Base-by-base conservation (phyloP, 2,113 vertebrate genomes). In the Sminthopsis crassicaudata region DNA sequence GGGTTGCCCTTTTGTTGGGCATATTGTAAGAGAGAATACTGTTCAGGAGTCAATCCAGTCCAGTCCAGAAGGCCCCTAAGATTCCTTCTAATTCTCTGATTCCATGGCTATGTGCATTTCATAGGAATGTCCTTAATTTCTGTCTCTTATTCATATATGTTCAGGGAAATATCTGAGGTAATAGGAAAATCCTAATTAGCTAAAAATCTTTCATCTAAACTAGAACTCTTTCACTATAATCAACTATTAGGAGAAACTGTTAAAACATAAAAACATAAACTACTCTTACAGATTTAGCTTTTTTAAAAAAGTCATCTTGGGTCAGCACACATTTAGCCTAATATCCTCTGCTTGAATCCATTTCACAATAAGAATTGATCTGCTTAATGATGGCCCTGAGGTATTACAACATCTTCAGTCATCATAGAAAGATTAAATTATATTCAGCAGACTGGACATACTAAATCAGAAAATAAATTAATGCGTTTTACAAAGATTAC, bases 391-490 rank as follows among this genome's bases (percentile, higher is more conserved):
- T 84, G 67, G 36, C 67, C 67, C 67, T 84, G 67, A 84, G 67
- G 67, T 84, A 84, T 84, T 84, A 1, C 67, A 22, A 84, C 3
- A 19, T 84, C 67, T 26, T 84, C 67, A 84, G 67, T 84, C n/a
- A 84, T 84, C 67, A 84, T 42, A 84, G 36, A 84, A 84, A 84
- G 67, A 84, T 84, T 84, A n/a, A 84, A 84, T 84, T 84, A 84
- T 84, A 84, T 84, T 84, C 67, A 84, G 67, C 42, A 84, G 67
- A 84, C 67, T 84, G 67, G 36, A 42, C 67, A 84, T 84, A 84
- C 67, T 84, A 84, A 84, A 84, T 84, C 67, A 84, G 67, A 84
- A 84, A 84, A 84, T 42, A 84, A 84, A 84, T 84, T 84, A 42
- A 84, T 84, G 67, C 67, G 42, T 42, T 84, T 84, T 84, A 84